These are phyloP conservation scores for Xiphophorus birchmanni DNA, from an alignment of 2,797 vertebrate genomes.

Conservation along the genomic window DNA sequence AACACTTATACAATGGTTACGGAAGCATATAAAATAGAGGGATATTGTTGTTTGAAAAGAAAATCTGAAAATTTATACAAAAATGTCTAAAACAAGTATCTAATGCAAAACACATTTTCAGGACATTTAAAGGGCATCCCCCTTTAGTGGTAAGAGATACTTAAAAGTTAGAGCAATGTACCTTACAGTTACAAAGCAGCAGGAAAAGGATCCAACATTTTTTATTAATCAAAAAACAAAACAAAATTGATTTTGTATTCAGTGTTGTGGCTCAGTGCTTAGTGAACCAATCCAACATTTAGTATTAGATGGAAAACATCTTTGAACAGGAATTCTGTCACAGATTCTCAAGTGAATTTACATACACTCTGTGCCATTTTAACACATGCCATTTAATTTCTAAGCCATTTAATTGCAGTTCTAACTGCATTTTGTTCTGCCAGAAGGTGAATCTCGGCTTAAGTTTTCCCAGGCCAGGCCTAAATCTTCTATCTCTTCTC, in stretches of 20 bases:
- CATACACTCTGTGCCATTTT: neutral
- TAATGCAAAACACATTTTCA: conserved; percentile 15
- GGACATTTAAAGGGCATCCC: no score
- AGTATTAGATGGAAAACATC: neutral
- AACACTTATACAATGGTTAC: neutral
- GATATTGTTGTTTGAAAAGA: neutral
- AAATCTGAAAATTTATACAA: conserved; percentile 1
- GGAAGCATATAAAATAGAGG: conserved; percentile 5
- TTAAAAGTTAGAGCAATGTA: conserved; percentile 50
- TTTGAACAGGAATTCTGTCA: neutral
- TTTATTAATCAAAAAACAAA: neutral
- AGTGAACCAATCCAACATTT: neutral
- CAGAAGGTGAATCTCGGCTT: neutral
- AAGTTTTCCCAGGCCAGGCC: neutral
- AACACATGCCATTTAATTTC: neutral
- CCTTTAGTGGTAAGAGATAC: neutral
- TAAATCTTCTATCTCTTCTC: neutral
- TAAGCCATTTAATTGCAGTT: neutral
- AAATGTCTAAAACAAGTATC: neutral
- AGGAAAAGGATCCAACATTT: neutral
- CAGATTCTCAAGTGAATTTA: neutral
- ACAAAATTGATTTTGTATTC: neutral
- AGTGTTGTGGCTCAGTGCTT: neutral
- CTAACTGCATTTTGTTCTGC: neutral
- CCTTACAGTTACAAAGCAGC: neutral